Evolutionary conservation across 2,113 vertebrate genomes (phyloP), one percentile per base, ranked within the genome.

Genomic region (Dasyprocta punctata): DNA sequence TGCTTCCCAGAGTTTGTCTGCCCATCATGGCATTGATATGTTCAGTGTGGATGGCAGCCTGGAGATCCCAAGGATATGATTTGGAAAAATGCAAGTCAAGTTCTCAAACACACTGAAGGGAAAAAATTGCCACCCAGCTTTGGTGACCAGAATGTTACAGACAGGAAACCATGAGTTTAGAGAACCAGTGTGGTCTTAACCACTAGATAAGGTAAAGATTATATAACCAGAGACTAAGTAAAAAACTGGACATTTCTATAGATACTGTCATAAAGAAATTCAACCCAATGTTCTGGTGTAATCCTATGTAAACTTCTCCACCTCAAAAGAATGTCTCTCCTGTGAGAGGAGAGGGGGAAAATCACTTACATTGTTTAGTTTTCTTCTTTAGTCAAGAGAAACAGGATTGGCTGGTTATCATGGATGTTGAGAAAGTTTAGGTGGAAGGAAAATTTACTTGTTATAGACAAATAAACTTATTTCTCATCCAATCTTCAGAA

Each of bases 361-460:
- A 11, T 30, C 36, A 17, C 11, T 33, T 44, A 36, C 7, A 36
- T 61, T 71, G 28, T 30, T 52, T 88, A 24, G 63, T 22, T 93
- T 91, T 65, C 47, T 88, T 96, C 20, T 73, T n/a, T 52, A 88
- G 49, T 71, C 52, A 88, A 92, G 4, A 71, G 3, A 95, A 96
- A 78, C 49, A 63, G 2, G 9, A 49, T 20, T 47, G 13, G 7
- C 19, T 96, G 19, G 22, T 22, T 86, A 80, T 63, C 24, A 81
- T 13, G 24, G 52, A 83, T n/a, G 7, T 7, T 19, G 11, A 30
- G 47, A 83, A 11, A 87, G 14, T 69, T 95, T 82, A 89, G 49
- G 89, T 86, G 28, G 24, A 80, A 2, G 65, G 6, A 28, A 92
- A 83, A 84, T 58, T 0, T 58, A 52, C 60, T 83, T 52, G 87